Evolutionary conservation across 2,113 vertebrate genomes (phyloP), one percentile per base, ranked within the genome.

Genomic region (Lepus europaeus): DNA sequence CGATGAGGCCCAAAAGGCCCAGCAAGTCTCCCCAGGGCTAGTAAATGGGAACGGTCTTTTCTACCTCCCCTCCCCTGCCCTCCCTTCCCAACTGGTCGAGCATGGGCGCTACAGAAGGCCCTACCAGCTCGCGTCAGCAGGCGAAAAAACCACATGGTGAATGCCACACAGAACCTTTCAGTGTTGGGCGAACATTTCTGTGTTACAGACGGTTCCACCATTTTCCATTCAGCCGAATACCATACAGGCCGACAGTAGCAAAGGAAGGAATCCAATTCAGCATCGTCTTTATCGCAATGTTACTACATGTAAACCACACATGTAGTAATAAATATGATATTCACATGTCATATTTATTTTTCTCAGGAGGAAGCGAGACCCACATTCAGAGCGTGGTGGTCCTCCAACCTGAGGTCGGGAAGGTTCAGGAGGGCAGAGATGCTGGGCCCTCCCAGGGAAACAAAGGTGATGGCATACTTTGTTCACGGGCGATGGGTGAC

Each of bases 211-310:
- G 23, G 33, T 84, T 95, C 89, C 68, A 94, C 29, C 45, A 74
- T 83, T 91, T 94, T 92, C 74, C 97, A 96, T 94, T 95, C 25
- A 16, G 68, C 87, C 89, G 93, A 93, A 87, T 66, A 59, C 72
- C 22, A 77, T 45, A 89, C 61, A 89, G 96, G 95, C 95, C 96
- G 97, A 97, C 93, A 94, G 96, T 59, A 97, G 93, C 97, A 97
- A 93, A 97, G 91, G 93, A 87, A 72, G 45, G 80, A 94, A 94
- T 91, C 97, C 84, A 96, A 94, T 97, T 97, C 95, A 96, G 79
- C 96, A 96, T 95, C 97, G 95, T 95, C 91, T 97, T 97, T 96
- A 97, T 97, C 79, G 89, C 66, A 94, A 81, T 89, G 91, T 97
- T 96, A 97, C 97, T 95, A 87, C 92, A 93, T 95, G 94, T 36